Conservation (phyloP, 2,113 vertebrate species). For the Bothrops jararaca region DNA sequence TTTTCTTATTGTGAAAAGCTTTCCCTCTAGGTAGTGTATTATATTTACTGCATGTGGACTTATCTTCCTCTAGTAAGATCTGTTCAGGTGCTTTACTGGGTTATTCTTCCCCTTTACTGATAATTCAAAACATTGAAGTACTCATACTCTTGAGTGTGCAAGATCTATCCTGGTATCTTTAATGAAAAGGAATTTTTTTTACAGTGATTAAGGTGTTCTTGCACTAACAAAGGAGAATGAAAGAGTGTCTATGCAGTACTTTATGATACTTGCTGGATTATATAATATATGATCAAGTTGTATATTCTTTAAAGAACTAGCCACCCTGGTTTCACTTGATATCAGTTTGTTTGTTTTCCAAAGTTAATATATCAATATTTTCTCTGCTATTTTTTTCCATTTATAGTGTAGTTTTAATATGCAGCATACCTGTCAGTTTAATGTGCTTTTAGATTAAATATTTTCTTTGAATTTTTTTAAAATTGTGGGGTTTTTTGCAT, state of each 20-base stretch:
- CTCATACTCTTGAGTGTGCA: not conserved
- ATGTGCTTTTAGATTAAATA: not conserved
- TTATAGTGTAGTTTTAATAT: not conserved
- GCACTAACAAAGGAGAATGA: not conserved
- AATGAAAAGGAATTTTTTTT: not conserved
- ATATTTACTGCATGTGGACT: not conserved
- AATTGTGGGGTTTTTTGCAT: not conserved
- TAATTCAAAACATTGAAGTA: not conserved
- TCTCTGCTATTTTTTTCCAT: not conserved
- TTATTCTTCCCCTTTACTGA: not conserved
- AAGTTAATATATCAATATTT: not conserved
- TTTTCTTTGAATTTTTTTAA: not conserved
- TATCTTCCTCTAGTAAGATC: not conserved
- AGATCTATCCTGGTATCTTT: not conserved
- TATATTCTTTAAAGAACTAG: not conserved
- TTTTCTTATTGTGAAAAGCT: not conserved
- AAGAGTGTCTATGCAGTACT: not conserved
- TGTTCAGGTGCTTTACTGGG: not conserved
- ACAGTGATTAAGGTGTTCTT: not conserved
- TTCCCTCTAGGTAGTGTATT: not conserved
- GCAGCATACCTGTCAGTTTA: not conserved
- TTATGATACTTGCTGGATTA: not conserved
- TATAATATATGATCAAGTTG: not conserved
- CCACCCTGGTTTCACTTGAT: not conserved
- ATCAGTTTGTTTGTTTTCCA: not conserved